Conservation (phyloP, 2,797 vertebrate genomes). For the Gobionotothen gibberifrons region DNA sequence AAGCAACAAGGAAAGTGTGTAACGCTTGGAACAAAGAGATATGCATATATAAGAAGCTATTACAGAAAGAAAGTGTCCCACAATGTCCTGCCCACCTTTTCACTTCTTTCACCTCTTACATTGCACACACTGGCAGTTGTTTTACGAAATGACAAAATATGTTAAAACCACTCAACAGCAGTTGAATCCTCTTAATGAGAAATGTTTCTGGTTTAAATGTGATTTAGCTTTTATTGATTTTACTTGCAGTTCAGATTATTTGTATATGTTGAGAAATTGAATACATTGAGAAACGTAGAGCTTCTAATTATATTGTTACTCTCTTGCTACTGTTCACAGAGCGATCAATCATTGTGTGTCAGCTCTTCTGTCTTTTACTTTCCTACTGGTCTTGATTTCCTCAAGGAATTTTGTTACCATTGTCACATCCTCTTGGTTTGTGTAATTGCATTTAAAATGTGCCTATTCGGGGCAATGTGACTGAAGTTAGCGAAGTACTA, state of each 20-base stretch:
- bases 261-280: slow-evolving; percentile 45
- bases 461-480: slow-evolving; percentile 57
- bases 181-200: slow-evolving; percentile 11
- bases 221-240: slow-evolving; percentile 49
- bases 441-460: slow-evolving; percentile 57
- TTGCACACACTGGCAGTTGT: slow-evolving; percentile 37
- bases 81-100: background rate
- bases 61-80: slow-evolving; percentile 8
- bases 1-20: slow-evolving; percentile 16
- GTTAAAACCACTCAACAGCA: slow-evolving; percentile 48
- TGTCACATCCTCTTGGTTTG: slow-evolving; percentile 23
- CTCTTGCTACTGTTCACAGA: slow-evolving; percentile 43
- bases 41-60: background rate
- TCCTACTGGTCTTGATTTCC: slow-evolving; percentile 2
- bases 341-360: slow-evolving; percentile 47
- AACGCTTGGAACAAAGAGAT: background rate
- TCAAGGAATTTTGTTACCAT: slow-evolving; percentile 24
- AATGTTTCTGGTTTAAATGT: slow-evolving; percentile 48
- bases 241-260: slow-evolving; percentile 55
- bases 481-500: slow-evolving; percentile 17
- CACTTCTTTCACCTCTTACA: slow-evolving; percentile 6
- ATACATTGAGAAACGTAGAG: slow-evolving; percentile 25
- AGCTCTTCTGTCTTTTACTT: slow-evolving; percentile 31
- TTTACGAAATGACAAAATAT: slow-evolving; percentile 27
- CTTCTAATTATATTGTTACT: slow-evolving; percentile 40